Percentiles rank a stretch among this genome's conserved stretches.
phyloP scores from a whole-genome alignment of 1,140 invertebrate species.

The Drosophila pandora region DNA sequence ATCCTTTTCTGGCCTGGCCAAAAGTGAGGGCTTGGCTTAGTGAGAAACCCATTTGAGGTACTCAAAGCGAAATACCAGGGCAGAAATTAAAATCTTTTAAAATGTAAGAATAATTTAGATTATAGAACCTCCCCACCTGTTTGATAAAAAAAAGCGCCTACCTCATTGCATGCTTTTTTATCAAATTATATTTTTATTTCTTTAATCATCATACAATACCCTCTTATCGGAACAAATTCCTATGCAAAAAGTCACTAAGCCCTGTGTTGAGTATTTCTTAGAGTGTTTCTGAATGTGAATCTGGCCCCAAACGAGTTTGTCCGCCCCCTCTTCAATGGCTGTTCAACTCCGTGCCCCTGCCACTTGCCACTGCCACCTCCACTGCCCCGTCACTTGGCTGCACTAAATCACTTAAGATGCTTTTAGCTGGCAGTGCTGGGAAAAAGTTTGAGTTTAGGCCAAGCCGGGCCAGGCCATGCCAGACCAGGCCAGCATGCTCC shows the following conservation, averaged over 20 bases:
- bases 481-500: constrained; percentile 27
- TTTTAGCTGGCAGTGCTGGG: constrained; percentile 59
- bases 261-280: neutral
- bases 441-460: constrained; percentile 73
- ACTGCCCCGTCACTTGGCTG: constrained; percentile 55
- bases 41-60: constrained; percentile 35
- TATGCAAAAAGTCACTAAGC: neutral
- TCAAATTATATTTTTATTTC: neutral
- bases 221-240: neutral
- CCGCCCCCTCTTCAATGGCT: constrained; percentile 8
- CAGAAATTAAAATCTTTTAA: neutral
- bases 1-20: constrained; percentile 63
- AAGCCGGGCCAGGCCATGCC: neutral
- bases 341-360: neutral
- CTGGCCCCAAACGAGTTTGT: constrained; percentile 44
- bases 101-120: neutral
- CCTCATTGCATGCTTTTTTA: neutral
- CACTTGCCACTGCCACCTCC: neutral
- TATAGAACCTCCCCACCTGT: too few relatives aligned
- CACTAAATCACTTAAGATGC: constrained; percentile 82
- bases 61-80: constrained; percentile 4
- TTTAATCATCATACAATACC: neutral
- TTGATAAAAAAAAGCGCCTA: too few relatives aligned
- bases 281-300: constrained; percentile 19
- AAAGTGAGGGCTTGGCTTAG: constrained; percentile 46